phyloP scores from a whole-genome alignment of 2,113 vertebrate species.

The Urocolius indicus region DNA sequence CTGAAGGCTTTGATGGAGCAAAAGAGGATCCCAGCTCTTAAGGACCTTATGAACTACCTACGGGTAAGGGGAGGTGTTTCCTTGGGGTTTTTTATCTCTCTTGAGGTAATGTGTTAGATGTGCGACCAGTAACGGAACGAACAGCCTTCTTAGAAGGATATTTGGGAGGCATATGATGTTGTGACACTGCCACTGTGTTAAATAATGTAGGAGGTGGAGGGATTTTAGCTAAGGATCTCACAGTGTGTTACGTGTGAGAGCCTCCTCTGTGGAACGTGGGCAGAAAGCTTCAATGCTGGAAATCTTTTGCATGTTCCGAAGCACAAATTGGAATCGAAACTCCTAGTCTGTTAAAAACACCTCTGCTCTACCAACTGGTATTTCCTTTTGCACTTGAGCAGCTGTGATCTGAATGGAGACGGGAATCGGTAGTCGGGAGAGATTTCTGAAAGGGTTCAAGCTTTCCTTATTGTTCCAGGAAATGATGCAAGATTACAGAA shows the following conservation, averaged over 20 bases:
- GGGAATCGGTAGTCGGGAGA: constrained; percentile 47
- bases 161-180: constrained; percentile 6
- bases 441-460: constrained; percentile 34
- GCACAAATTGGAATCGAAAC: constrained; percentile 16
- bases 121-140: background rate
- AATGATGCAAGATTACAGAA: constrained; percentile 90
- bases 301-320: constrained; percentile 19
- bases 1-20: constrained; percentile 90
- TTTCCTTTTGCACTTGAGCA: constrained; percentile 60
- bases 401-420: constrained; percentile 61
- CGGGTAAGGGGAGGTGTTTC: constrained; percentile 76
- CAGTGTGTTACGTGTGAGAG: constrained; percentile 26
- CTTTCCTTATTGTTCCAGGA: constrained; percentile 77
- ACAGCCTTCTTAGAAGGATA: constrained; percentile 5
- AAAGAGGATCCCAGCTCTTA: constrained; percentile 86
- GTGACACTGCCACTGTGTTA: constrained; percentile 40
- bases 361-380: constrained; percentile 67
- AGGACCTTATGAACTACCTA: constrained; percentile 91
- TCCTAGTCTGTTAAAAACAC: constrained; percentile 65
- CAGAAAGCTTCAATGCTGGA: background rate
- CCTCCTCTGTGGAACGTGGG: constrained; percentile 39
- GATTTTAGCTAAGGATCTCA: constrained; percentile 14
- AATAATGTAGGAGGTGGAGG: constrained; percentile 43
- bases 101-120: background rate
- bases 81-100: background rate